Conservation (phyloP, 2,113 vertebrate species). For the Lepisosteus oculatus region DNA sequence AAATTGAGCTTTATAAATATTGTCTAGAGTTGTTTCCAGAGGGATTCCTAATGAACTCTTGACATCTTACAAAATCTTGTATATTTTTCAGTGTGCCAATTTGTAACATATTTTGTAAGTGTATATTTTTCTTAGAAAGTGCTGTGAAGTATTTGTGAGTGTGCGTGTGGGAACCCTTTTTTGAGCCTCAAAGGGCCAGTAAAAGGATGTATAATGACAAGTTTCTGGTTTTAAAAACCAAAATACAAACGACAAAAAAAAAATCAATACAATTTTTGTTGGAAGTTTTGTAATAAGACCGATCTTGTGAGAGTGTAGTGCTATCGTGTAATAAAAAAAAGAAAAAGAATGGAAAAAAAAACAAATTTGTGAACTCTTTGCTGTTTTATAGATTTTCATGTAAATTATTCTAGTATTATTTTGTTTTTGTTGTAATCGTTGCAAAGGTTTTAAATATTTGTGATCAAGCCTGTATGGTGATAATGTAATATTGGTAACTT, state of each 20-base stretch:
- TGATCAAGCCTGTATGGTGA: constrained; percentile 99
- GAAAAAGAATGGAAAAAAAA: constrained; percentile 63
- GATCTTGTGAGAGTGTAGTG: constrained; percentile 99
- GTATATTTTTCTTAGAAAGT: constrained; percentile 99
- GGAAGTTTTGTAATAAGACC: constrained; percentile 99
- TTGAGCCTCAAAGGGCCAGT: constrained; percentile 90
- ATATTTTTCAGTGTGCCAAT: constrained; percentile 99
- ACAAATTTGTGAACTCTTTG: constrained; percentile 97
- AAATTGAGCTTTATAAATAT: constrained; percentile 99
- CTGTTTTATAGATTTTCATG: constrained; percentile 99
- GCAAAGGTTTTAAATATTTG: constrained; percentile 99
- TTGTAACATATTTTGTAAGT: constrained; percentile 99
- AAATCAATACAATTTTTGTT: constrained; percentile 83
- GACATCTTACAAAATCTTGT: constrained; percentile 99
- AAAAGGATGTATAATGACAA: constrained; percentile 98
- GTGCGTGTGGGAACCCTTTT: constrained; percentile 88
- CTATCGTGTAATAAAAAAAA: constrained; percentile 93
- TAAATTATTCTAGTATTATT: constrained; percentile 99
- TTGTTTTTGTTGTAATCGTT: constrained; percentile 99
- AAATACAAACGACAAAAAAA: constrained; percentile 96
- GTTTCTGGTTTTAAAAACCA: constrained; percentile 99
- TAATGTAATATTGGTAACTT: constrained; percentile 99
- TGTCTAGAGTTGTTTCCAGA: constrained; percentile 98
- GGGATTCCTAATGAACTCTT: constrained; percentile 99
- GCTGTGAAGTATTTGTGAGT: constrained; percentile 99